Evolutionary conservation across 1,140 invertebrate genomes (phyloP).

Genomic region (Riptortus pedestris): DNA sequence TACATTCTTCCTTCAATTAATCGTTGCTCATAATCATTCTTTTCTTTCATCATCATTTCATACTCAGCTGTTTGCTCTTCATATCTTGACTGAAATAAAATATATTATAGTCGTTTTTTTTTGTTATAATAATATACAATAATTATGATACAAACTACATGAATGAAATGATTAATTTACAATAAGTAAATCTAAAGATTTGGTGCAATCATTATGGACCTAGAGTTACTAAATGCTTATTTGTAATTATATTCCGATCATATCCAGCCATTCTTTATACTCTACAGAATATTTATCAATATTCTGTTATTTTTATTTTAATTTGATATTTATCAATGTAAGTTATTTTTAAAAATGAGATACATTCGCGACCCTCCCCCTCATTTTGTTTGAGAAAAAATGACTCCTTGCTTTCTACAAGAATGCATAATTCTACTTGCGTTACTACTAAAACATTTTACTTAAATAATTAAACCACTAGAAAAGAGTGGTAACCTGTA

Average conservation of each 20-base stretch:
- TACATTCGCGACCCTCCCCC: too few species aligned
- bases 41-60: conserved; percentile 9
- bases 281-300: not conserved
- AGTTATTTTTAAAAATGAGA: too few species aligned
- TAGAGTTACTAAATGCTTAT: not conserved
- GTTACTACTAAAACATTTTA: too few species aligned
- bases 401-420: too few species aligned
- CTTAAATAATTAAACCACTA: too few species aligned
- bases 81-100: conserved; percentile 1
- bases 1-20: conserved; percentile 3
- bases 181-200: not conserved
- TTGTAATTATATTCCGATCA: not conserved
- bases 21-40: conserved; percentile 5
- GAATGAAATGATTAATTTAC: not conserved
- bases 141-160: not conserved
- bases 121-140: not conserved
- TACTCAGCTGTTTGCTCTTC: not conserved
- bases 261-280: not conserved
- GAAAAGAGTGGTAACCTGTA: too few species aligned
- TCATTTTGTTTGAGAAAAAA: too few species aligned
- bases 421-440: too few species aligned
- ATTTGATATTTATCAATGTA: too few species aligned
- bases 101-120: not conserved
- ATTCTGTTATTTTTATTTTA: too few species aligned
- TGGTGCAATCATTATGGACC: too few species aligned